Base-by-base conservation (phyloP, 2,888 invertebrate genomes). In the Melanophora roralis region DNA sequence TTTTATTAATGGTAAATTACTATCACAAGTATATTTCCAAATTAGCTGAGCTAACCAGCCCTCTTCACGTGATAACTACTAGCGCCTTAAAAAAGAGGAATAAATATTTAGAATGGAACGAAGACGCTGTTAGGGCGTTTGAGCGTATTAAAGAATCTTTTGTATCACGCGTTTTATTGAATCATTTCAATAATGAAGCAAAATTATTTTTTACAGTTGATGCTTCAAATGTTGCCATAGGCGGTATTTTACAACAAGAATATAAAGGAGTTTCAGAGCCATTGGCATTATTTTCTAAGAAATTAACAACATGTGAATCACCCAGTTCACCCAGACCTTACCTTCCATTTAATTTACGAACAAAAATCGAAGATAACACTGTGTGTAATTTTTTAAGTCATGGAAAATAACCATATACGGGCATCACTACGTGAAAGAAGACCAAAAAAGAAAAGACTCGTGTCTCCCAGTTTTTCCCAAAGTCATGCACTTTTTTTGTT, bases 1-100 rank as follows among this genome's bases (percentile, higher is more conserved):
- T 57, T 57, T 1, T 40, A 0, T 7, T 38, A 12, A 59, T 57
- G 57, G 57, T 57, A 21, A 57, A 57, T 57, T 21, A 57, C n/a
- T 57, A 38, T 12, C 57, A 38, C 6, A 59, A 21, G n/a, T 57
- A 38, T 38, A 38, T 57, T 12, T 7, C 57, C 7, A 36, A 21
- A 7, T 57, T 57, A 38, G 57, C 38, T 36, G 36, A 36, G 12
- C 9, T 36, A 6, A 36, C 36, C 12, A 36, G 12, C 12, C 36
- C 36, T 8, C 8, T 36, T 36, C 36, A 36, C 1, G 6, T 2
- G 2, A 36, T 36, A 36, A 36, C 2, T 6, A 36, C n/a, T n/a
- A n/a, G n/a, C n/a, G n/a, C n/a, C n/a, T n/a, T n/a, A n/a, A n/a
- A n/a, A n/a, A n/a, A n/a, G 36, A 36, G 12, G 12, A 36, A 8